phyloP scores from a whole-genome alignment of 2,113 vertebrate genomes.

The Porphyrio hochstetteri region DNA sequence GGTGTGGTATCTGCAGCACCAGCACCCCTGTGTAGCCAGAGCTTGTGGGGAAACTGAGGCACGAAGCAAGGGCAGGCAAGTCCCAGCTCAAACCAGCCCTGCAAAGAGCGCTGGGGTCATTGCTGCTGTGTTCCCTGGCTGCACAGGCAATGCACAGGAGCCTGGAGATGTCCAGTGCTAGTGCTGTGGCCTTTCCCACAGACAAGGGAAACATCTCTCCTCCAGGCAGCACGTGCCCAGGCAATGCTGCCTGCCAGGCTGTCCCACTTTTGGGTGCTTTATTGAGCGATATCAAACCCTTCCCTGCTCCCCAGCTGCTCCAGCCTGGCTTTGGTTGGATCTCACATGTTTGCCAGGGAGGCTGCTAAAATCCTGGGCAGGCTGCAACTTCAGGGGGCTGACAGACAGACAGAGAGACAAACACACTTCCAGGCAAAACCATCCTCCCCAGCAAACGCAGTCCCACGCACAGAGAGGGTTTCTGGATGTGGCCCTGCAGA shows the following conservation, averaged over 20 bases:
- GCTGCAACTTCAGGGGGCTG: background rate
- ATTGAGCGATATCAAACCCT: background rate
- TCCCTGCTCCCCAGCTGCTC: background rate
- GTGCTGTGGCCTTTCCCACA: background rate
- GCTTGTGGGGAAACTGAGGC: background rate
- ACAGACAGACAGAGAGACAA: rapidly evolving
- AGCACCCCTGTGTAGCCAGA: background rate
- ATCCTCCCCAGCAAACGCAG: background rate
- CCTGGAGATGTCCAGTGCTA: background rate
- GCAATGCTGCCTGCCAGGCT: background rate
- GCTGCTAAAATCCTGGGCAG: background rate
- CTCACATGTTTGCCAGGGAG: rapidly evolving
- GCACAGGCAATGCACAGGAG: rapidly evolving
- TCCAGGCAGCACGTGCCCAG: background rate
- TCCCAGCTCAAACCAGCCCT: background rate
- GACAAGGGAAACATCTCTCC: rapidly evolving
- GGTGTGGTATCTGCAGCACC: background rate
- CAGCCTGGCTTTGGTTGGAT: background rate
- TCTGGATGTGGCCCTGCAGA: background rate
- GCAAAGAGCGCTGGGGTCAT: rapidly evolving
- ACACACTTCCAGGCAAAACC: background rate
- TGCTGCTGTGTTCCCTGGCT: rapidly evolving
- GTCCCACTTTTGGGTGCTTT: background rate
- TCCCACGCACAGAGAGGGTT: background rate
- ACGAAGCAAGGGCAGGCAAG: rapidly evolving